Conservation (phyloP, 2,113 vertebrate genomes). For the Drymodes brunneopygia region DNA sequence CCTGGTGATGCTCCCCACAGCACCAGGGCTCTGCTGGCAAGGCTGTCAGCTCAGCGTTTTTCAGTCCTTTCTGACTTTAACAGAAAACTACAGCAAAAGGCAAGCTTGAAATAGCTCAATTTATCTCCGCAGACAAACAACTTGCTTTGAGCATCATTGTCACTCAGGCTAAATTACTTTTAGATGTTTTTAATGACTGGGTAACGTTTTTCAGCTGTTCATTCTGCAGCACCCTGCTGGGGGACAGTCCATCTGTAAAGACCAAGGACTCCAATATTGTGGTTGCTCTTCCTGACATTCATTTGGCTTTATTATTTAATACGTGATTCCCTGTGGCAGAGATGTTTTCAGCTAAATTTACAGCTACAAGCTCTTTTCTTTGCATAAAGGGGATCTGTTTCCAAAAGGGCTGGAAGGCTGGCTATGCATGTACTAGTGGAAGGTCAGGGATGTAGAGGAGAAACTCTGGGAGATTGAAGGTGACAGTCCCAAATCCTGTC, state of each 20-base stretch:
- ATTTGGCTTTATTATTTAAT: not conserved
- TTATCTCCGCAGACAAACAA: constrained; percentile 21
- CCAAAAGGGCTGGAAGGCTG: not conserved
- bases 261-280: not conserved
- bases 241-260: not conserved
- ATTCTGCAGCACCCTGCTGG: not conserved
- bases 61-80: not conserved
- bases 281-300: not conserved
- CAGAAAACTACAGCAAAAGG: constrained; percentile 3
- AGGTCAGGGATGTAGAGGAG: not conserved
- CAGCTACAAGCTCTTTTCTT: not conserved
- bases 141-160: constrained; percentile 24
- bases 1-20: not conserved
- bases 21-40: not conserved
- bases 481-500: not conserved
- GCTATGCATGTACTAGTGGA: not conserved
- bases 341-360: not conserved
- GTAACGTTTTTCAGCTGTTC: not conserved
- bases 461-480: not conserved
- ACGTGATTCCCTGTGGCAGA: not conserved
- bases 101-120: constrained; percentile 8
- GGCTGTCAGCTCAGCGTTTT: not conserved
- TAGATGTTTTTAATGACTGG: not conserved
- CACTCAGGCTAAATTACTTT: constrained; percentile 33
- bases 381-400: not conserved